Evolutionary conservation across 2,888 invertebrate genomes (phyloP), one percentile per base, ranked within the genome.

Genomic region (Autographa gamma): DNA sequence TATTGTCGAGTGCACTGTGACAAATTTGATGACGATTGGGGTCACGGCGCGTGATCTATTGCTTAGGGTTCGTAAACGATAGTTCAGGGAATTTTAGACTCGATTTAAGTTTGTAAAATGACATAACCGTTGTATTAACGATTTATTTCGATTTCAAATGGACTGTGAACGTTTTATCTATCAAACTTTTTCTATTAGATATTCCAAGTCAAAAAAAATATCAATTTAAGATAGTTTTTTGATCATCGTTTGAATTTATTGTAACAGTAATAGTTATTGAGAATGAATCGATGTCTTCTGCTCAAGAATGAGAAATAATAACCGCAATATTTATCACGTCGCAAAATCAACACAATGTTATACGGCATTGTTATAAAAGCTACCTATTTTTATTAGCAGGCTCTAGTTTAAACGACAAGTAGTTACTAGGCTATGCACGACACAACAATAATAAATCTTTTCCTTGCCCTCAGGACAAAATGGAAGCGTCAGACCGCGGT

Each of bases 401-500:
- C 3, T 5, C 34, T 34, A 34, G 3, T 34, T 34, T 34, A 34
- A 5, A 8, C 34, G 34, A 34, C 34, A 34, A 34, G 8, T 8
- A 34, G 34, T 34, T 34, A 34, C 8, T 34, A 34, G 34, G 34
- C 34, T 34, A 6, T 3, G 4, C 8, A 5, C 34, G 34, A 34
- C 34, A 34, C 8, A 0, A 2, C 25, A 32, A 25, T 60, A 13
- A 67, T 18, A 13, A 32, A 0, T 7, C 18, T 4, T 38, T 52
- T 73, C 54, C 76, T 86, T 88, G 83, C 79, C 63, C 67, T 34
- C 97, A 98, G 99, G 93, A 99, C 99, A 91, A 99, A 99, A 96
- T 99, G 99, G 99, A 99, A 99, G 94, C 97, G 99, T 1, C 99
- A 99, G 93, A 99, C 99, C 18, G 99, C 99, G 0, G 99, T 99